phyloP scores from a whole-genome alignment of 2,113 vertebrate species.

The Hylia prasina region DNA sequence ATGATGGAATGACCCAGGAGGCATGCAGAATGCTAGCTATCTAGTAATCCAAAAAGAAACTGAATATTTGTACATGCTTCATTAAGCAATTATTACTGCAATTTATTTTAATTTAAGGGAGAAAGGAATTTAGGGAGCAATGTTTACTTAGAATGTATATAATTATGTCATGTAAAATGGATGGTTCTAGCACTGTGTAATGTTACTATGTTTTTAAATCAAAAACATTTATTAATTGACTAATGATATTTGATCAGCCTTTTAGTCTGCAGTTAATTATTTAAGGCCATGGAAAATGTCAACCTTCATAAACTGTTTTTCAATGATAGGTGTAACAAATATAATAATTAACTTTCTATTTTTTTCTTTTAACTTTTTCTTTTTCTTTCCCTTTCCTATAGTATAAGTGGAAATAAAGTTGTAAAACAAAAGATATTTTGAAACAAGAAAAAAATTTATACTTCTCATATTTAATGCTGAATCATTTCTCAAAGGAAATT shows the following conservation, averaged over 20 bases:
- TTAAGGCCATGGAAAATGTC: not conserved
- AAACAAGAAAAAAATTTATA: not conserved
- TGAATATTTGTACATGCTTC: not conserved
- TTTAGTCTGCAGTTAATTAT: conserved; percentile 5
- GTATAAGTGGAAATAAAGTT: not conserved
- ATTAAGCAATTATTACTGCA: not conserved
- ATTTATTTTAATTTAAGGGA: not conserved
- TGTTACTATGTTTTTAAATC: not conserved
- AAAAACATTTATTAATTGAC: not conserved
- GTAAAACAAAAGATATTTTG: not conserved
- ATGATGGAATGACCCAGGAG: not conserved
- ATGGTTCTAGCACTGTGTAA: not conserved
- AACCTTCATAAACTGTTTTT: not conserved
- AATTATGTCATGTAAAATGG: not conserved
- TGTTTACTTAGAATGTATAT: not conserved
- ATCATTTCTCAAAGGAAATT: not conserved
- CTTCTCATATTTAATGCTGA: not conserved
- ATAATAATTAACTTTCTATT: not conserved
- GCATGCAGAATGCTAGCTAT: not conserved
- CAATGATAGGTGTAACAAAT: not conserved
- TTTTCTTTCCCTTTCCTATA: not conserved
- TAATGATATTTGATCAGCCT: not conserved
- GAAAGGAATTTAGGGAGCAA: not conserved
- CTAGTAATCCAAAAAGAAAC: not conserved
- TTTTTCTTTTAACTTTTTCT: not conserved